These are phyloP conservation scores for Lithosia quadra DNA, from an alignment of 2,888 invertebrate genomes.

Conservation along the genomic window DNA sequence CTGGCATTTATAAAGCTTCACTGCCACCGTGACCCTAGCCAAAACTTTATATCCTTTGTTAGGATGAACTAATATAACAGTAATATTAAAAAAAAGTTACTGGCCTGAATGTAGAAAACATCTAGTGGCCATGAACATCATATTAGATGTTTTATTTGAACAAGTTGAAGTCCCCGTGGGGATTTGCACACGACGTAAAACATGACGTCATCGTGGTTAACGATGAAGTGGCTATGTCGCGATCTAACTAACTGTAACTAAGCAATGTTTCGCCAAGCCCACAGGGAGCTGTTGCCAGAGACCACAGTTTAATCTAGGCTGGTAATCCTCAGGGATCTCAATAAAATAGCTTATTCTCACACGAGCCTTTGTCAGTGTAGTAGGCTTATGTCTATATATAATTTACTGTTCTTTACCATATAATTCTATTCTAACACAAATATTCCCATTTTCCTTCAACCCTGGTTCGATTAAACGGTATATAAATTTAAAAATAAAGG, in stretches of 20 bases:
- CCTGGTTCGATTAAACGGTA: neutral
- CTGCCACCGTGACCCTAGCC: neutral
- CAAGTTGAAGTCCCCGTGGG: neutral
- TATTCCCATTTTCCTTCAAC: neutral
- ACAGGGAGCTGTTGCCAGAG: neutral
- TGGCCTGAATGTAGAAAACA: neutral
- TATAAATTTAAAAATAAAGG: too few species aligned
- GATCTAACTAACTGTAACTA: slow-evolving; percentile 4
- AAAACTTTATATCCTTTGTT: neutral
- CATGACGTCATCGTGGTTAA: neutral
- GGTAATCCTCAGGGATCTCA: neutral
- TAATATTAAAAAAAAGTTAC: neutral
- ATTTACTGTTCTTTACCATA: neutral
- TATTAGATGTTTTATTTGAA: neutral
- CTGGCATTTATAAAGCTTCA: neutral
- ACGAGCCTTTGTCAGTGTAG: neutral
- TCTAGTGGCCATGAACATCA: neutral
- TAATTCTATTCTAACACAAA: too few species aligned
- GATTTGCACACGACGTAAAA: neutral
- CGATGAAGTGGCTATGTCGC: neutral
- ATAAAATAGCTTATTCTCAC: slow-evolving; percentile 1
- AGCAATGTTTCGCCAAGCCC: neutral
- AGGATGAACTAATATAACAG: neutral
- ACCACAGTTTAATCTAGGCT: slow-evolving; percentile 4
- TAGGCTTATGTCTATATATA: neutral